Evolutionary conservation across 2,888 invertebrate species (phyloP).

Genomic region (Chydorus sphaericus): DNA sequence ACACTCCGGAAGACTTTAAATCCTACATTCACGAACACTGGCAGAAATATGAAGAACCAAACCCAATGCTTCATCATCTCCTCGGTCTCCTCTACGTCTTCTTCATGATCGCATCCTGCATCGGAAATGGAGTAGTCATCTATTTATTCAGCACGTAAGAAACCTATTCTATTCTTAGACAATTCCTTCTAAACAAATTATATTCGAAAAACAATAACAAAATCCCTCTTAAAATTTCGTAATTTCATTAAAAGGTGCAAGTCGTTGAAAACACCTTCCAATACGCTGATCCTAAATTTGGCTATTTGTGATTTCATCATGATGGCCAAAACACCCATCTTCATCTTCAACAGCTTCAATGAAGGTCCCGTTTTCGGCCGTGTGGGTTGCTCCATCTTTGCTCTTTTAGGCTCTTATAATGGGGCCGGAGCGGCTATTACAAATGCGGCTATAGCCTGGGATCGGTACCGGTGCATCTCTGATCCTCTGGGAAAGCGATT

Average conservation of each 20-base stretch:
- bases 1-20: slow-evolving; percentile 44
- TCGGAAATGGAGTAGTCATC: slow-evolving; percentile 54
- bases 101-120: slow-evolving; percentile 42
- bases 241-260: too few relatives aligned
- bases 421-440: slow-evolving; percentile 54
- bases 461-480: slow-evolving; percentile 52
- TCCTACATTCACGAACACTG: slow-evolving; percentile 53
- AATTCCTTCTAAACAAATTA: neutral
- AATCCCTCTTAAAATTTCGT: too few relatives aligned
- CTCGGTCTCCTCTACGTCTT: slow-evolving; percentile 47
- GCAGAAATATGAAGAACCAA: slow-evolving; percentile 42
- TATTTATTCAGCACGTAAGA: slow-evolving; percentile 60
- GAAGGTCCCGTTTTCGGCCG: slow-evolving; percentile 46
- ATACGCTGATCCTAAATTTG: slow-evolving; percentile 52
- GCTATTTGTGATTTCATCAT: slow-evolving; percentile 53
- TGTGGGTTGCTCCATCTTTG: slow-evolving; percentile 49
- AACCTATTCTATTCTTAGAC: too few relatives aligned
- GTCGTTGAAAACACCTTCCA: slow-evolving; percentile 49
- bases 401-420: slow-evolving; percentile 43
- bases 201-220: neutral
- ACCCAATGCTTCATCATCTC: slow-evolving; percentile 35
- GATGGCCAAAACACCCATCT: slow-evolving; percentile 51
- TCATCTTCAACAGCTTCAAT: slow-evolving; percentile 44
- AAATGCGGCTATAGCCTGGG: slow-evolving; percentile 55
- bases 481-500: slow-evolving; percentile 53